Conservation (phyloP, 2,113 vertebrate species). For the Nibea albiflora region DNA sequence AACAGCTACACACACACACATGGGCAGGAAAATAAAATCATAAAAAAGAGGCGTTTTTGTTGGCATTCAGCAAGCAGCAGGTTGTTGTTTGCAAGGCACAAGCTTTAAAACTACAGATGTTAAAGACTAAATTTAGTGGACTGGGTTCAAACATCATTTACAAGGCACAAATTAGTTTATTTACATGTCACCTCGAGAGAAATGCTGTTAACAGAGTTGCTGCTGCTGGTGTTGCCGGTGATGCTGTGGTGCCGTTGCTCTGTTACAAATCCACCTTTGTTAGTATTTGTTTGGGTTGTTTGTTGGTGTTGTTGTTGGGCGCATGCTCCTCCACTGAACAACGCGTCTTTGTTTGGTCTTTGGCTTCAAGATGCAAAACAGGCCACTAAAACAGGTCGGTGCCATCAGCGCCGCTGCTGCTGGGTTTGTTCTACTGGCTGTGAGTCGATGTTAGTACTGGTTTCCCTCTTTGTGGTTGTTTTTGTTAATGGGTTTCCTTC, state of each 20-base stretch:
- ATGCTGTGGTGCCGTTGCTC: slow-evolving; percentile 59
- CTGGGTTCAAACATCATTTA: slow-evolving; percentile 87
- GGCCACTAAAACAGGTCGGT: slow-evolving; percentile 76
- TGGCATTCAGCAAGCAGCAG: slow-evolving; percentile 88
- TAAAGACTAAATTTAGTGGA: slow-evolving; percentile 89
- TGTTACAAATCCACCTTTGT: slow-evolving; percentile 84
- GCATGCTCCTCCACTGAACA: slow-evolving; percentile 83
- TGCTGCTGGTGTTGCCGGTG: slow-evolving; percentile 54
- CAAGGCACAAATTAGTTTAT: slow-evolving; percentile 95
- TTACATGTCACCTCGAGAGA: slow-evolving; percentile 86
- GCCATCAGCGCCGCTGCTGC: slow-evolving; percentile 81
- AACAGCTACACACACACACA: slow-evolving; percentile 44
- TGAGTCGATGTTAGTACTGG: slow-evolving; percentile 90
- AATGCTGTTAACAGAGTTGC: slow-evolving; percentile 81
- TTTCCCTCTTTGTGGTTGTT: slow-evolving; percentile 75
- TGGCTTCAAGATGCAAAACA: slow-evolving; percentile 86
- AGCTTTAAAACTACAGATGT: slow-evolving; percentile 86
- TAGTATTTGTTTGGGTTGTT: slow-evolving; percentile 90
- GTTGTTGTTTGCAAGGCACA: slow-evolving; percentile 85
- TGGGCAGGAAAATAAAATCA: slow-evolving; percentile 25
- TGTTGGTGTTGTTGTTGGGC: slow-evolving; percentile 72
- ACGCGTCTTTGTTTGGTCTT: slow-evolving; percentile 80
- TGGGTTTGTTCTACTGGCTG: slow-evolving; percentile 81
- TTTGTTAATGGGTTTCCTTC: slow-evolving; percentile 90
- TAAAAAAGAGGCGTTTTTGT: slow-evolving; percentile 52